phyloP scores from a whole-genome alignment of 2,888 invertebrate species.

The Tetranychus truncatus region DNA sequence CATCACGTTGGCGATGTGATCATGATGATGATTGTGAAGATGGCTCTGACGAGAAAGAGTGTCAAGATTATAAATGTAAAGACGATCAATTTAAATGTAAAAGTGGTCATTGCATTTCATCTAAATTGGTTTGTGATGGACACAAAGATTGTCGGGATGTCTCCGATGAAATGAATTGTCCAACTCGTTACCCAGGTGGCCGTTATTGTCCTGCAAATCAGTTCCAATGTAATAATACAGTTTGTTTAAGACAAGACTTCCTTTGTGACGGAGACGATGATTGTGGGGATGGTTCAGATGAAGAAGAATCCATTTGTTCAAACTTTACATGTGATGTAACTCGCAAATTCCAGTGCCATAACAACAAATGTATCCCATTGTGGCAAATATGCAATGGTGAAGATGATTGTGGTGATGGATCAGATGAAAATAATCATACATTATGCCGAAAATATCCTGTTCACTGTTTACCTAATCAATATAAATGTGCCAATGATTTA shows the following conservation, averaged over 20 bases:
- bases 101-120: conserved; percentile 78
- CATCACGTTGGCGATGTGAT: conserved; percentile 80
- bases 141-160: conserved; percentile 71
- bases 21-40: conserved; percentile 77
- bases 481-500: conserved; percentile 59
- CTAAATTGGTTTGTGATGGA: conserved; percentile 71
- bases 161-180: conserved; percentile 73
- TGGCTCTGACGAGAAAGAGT: conserved; percentile 68
- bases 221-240: conserved; percentile 77
- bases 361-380: conserved; percentile 39
- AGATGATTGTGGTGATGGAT: conserved; percentile 83
- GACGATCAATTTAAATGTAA: conserved; percentile 76
- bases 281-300: conserved; percentile 78
- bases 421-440: conserved; percentile 86
- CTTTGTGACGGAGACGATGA: conserved; percentile 78
- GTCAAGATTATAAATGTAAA: conserved; percentile 65
- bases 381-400: conserved; percentile 55
- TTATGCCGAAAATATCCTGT: conserved; percentile 55
- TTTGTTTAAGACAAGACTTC: conserved; percentile 73
- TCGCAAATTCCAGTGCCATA: conserved; percentile 69
- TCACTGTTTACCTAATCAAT: conserved; percentile 46
- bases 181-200: conserved; percentile 67
- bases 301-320: conserved; percentile 37
- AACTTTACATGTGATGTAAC: conserved; percentile 48
- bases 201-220: conserved; percentile 70